phyloP scores from a whole-genome alignment of 2,113 vertebrate species.

The Galemys pyrenaicus region DNA sequence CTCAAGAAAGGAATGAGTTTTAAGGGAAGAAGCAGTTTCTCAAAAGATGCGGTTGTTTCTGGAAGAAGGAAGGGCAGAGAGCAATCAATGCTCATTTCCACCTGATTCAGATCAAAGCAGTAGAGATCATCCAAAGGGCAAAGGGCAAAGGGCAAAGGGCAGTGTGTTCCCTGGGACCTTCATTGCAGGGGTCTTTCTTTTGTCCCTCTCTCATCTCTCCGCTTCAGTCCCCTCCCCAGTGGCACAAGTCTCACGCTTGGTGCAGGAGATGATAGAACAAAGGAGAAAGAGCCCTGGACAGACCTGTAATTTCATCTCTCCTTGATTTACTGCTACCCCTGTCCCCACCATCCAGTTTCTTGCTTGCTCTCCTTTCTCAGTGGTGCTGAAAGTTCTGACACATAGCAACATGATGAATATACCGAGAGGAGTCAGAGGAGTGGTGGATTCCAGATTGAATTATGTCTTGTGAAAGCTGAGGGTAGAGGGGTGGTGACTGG shows the following conservation, averaged over 20 bases:
- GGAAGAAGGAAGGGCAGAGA: not conserved
- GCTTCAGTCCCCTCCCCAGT: not conserved
- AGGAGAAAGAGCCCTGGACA: not conserved
- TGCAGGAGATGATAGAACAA: not conserved
- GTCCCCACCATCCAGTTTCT: not conserved
- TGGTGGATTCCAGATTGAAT: not conserved
- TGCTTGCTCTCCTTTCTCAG: not conserved
- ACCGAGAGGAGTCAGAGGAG: not conserved
- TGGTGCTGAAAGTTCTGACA: conserved; percentile 3
- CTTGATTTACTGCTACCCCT: not conserved
- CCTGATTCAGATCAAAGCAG: not conserved
- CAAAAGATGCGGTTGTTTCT: not conserved
- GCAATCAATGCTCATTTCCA: not conserved
- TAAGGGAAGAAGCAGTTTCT: not conserved
- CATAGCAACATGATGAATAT: not conserved
- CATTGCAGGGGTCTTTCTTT: not conserved
- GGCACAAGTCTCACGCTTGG: not conserved
- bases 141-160: not conserved
- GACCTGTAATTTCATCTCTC: not conserved
- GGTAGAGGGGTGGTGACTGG: not conserved
- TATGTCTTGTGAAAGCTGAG: not conserved
- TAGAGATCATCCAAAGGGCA: not conserved
- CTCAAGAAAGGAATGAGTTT: not conserved
- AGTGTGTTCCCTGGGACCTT: not conserved
- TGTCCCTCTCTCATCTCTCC: not conserved